Percentiles rank a stretch among this genome's conserved stretches.
These are phyloP conservation scores for Reinhardtius hippoglossoides DNA, from an alignment of 2,113 vertebrate species.

Conservation along the genomic window DNA sequence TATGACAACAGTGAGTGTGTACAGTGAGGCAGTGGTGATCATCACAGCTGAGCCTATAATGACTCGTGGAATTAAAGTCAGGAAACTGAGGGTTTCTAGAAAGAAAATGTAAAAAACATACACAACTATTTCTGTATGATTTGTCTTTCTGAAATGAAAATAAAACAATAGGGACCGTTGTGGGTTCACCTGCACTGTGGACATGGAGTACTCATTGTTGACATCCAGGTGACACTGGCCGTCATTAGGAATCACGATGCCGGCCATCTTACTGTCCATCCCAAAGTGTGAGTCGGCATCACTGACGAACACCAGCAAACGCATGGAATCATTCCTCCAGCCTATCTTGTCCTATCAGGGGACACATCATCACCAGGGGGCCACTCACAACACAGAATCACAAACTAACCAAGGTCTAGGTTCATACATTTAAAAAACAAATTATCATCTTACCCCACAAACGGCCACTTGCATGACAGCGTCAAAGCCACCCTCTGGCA, in stretches of 20 bases:
- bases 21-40: neutral
- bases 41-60: neutral
- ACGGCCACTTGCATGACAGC: constrained; percentile 97
- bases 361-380: constrained; percentile 24
- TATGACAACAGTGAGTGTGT: neutral
- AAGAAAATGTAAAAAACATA: neutral
- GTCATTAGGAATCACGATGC: constrained; percentile 96
- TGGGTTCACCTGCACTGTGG: constrained; percentile 86
- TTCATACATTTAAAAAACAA: neutral
- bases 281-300: constrained; percentile 97
- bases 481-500: constrained; percentile 94
- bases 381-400: neutral
- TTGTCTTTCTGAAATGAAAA: neutral
- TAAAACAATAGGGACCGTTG: neutral
- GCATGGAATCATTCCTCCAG: constrained; percentile 97
- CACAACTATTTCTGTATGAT: neutral
- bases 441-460: constrained; percentile 88
- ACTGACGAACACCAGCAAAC: constrained; percentile 95
- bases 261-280: constrained; percentile 98
- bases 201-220: constrained; percentile 95
- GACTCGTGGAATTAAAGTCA: neutral
- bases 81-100: neutral
- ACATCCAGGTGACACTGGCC: constrained; percentile 94
- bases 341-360: constrained; percentile 92
- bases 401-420: neutral